Percentiles rank a stretch among this genome's conserved stretches.
These are phyloP conservation scores for Callocephalon fimbriatum DNA, from an alignment of 2,113 vertebrate genomes.

Conservation along the genomic window DNA sequence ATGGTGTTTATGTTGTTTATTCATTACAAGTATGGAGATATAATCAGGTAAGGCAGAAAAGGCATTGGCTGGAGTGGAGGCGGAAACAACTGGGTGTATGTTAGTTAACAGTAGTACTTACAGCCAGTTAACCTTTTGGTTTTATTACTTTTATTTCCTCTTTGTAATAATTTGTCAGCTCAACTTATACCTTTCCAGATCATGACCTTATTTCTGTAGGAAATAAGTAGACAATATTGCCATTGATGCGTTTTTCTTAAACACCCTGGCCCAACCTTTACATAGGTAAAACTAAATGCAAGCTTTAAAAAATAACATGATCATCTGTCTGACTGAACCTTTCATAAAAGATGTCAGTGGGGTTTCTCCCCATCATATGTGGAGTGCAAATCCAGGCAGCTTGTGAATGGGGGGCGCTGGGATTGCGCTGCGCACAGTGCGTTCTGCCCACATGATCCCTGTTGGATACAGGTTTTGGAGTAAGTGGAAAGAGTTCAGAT, in stretches of 20 bases:
- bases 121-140: background rate
- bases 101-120: background rate
- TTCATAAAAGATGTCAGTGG: background rate
- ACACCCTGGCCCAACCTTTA: background rate
- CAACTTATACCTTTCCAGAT: background rate
- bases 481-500: background rate
- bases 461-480: background rate
- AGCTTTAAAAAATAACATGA: background rate
- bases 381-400: background rate
- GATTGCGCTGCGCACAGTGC: background rate
- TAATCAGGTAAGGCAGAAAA: background rate
- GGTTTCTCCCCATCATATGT: background rate
- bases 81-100: background rate
- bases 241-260: background rate
- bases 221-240: background rate
- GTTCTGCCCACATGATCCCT: constrained; percentile 15
- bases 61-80: background rate
- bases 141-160: background rate
- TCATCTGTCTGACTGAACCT: background rate
- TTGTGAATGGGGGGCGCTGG: fast-evolving
- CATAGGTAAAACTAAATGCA: background rate
- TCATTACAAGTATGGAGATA: background rate
- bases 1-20: background rate
- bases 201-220: background rate
- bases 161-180: background rate